Conservation (phyloP, 1,140 invertebrate species). For the Chironomus striatipennis region DNA sequence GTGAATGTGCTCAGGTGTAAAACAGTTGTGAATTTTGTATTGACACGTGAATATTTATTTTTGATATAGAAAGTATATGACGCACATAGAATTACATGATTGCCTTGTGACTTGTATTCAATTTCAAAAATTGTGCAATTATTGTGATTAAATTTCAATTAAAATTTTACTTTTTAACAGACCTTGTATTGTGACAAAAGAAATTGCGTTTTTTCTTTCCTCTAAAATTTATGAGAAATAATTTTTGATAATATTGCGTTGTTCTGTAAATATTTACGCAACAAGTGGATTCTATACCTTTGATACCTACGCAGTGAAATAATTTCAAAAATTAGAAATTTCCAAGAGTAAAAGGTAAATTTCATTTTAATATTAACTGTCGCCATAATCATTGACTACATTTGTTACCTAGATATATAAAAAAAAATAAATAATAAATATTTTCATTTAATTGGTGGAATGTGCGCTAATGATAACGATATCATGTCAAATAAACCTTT, state of each 20-base stretch:
- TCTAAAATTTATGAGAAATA: too few relatives aligned
- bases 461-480: too few relatives aligned
- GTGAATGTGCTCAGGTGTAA: constrained; percentile 6
- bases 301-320: not conserved
- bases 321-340: too few relatives aligned
- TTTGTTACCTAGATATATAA: too few relatives aligned
- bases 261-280: not conserved
- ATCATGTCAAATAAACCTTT: too few relatives aligned
- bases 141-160: constrained; percentile 1
- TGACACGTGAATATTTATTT: not conserved
- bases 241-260: not conserved
- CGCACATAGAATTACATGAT: not conserved
- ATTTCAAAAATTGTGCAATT: not conserved
- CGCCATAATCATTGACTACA: too few relatives aligned
- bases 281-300: not conserved
- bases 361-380: too few relatives aligned
- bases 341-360: too few relatives aligned
- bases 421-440: too few relatives aligned
- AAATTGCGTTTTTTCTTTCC: not conserved
- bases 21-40: not conserved
- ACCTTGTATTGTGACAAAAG: not conserved
- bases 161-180: not conserved
- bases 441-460: too few relatives aligned
- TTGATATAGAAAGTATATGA: not conserved
- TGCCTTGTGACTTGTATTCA: not conserved